These are phyloP conservation scores for Oryzias celebensis DNA, from an alignment of 2,113 vertebrate species.

Conservation along the genomic window DNA sequence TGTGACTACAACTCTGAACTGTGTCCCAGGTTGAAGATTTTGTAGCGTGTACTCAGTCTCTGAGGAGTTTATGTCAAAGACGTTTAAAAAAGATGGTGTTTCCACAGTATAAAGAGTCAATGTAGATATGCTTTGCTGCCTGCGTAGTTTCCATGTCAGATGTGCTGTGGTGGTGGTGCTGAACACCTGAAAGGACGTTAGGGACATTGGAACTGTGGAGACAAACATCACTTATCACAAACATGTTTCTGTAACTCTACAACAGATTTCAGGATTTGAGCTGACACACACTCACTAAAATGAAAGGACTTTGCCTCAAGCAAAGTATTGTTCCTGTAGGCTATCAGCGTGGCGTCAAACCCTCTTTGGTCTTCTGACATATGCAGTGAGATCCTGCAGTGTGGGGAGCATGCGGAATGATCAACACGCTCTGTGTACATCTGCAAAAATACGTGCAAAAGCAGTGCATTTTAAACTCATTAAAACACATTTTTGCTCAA, in stretches of 20 bases:
- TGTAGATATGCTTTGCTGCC: conserved; percentile 37
- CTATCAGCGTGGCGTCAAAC: conserved; percentile 76
- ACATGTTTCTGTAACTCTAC: not conserved
- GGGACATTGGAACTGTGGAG: conserved; percentile 57
- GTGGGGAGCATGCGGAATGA: conserved; percentile 58
- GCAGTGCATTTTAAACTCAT: not conserved
- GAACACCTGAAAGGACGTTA: conserved; percentile 49
- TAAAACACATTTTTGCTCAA: not conserved
- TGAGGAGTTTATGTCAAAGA: conserved; percentile 33
- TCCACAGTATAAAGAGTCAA: conserved; percentile 49
- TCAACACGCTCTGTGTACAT: conserved; percentile 45
- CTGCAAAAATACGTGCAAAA: conserved; percentile 32
- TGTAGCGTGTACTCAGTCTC: conserved; percentile 62
- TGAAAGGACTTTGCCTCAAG: conserved; percentile 75
- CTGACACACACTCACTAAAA: conserved; percentile 69
- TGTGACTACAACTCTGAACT: conserved; percentile 72
- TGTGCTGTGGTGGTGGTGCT: conserved; percentile 77
- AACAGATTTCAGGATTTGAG: not conserved
- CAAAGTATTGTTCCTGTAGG: conserved; percentile 67
- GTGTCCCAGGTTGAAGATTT: conserved; percentile 76
- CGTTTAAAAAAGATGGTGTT: conserved; percentile 23
- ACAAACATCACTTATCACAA: not conserved
- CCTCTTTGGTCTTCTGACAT: conserved; percentile 71
- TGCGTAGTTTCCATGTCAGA: conserved; percentile 75
- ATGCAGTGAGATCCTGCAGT: conserved; percentile 63